Percentiles rank a stretch among this genome's conserved stretches.
Conservation (phyloP, 2,888 invertebrate genomes). For the Hoplodrina ambigua region DNA sequence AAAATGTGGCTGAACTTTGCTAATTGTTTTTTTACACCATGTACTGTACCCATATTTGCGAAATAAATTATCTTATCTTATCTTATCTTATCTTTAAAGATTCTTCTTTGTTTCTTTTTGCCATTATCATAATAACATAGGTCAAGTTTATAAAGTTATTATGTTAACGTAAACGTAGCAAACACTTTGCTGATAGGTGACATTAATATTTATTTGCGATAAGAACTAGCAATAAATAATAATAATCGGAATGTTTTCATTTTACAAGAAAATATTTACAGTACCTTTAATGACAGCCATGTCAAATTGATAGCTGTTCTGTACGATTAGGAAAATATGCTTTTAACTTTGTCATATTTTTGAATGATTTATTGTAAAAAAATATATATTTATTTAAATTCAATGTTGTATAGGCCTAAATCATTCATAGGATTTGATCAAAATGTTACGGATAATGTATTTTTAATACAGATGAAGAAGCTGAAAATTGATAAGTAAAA, state of each 20-base stretch:
- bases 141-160: constrained; percentile 24
- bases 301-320: constrained; percentile 32
- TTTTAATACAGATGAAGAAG: neutral
- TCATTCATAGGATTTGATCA: neutral
- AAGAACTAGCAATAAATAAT: constrained; percentile 55
- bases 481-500: neutral
- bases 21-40: no score
- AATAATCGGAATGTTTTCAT: constrained; percentile 47
- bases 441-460: neutral
- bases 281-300: constrained; percentile 45
- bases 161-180: constrained; percentile 26
- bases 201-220: constrained; percentile 47
- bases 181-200: constrained; percentile 43
- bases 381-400: neutral
- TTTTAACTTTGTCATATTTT: constrained; percentile 16
- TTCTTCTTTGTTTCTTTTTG: neutral
- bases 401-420: constrained; percentile 45
- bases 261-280: constrained; percentile 51
- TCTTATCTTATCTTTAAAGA: constrained; percentile 6
- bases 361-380: neutral
- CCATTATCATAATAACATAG: neutral
- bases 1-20: no score
- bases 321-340: constrained; percentile 37
- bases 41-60: no score
- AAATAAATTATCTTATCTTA: no score